Evolutionary conservation across 2,797 vertebrate genomes (phyloP).

Genomic region (Bufotes viridis): DNA sequence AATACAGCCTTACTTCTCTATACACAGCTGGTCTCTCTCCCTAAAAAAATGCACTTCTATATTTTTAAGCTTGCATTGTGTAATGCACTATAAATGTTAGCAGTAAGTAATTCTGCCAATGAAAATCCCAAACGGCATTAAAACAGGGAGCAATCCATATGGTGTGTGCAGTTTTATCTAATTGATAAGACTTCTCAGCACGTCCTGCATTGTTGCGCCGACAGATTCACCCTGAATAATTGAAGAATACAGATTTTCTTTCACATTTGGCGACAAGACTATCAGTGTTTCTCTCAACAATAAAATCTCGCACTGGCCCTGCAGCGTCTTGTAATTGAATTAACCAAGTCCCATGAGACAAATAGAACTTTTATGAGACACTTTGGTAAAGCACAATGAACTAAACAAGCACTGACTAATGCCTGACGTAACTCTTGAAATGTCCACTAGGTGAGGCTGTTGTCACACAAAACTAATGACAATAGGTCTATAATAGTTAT

Average conservation of each 20-base stretch:
- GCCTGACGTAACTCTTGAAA: background rate
- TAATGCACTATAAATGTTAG: slow-evolving; percentile 14
- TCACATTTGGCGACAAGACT: slow-evolving; percentile 50
- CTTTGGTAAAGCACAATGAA: slow-evolving; percentile 28
- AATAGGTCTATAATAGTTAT: background rate
- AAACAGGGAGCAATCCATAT: slow-evolving; percentile 43
- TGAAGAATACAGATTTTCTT: slow-evolving; percentile 58
- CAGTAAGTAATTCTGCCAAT: slow-evolving; percentile 32
- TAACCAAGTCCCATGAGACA: slow-evolving; percentile 48
- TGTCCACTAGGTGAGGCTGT: slow-evolving; percentile 40
- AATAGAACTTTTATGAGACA: slow-evolving; percentile 53
- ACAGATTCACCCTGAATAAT: slow-evolving; percentile 54
- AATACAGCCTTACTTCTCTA: too few relatives aligned
- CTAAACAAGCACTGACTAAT: background rate
- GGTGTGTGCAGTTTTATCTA: slow-evolving; percentile 44
- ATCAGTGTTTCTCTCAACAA: slow-evolving; percentile 53
- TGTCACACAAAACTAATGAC: slow-evolving; percentile 1
- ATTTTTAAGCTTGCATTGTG: background rate
- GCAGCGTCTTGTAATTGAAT: slow-evolving; percentile 59
- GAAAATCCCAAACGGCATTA: slow-evolving; percentile 35
- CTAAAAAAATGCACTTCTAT: too few relatives aligned
- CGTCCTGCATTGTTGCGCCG: slow-evolving; percentile 19
- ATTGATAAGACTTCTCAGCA: slow-evolving; percentile 48
- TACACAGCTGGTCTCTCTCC: too few relatives aligned
- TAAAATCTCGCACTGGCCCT: slow-evolving; percentile 36